Conservation (phyloP, 1,140 invertebrate species). For the Drosophila mojavensis region DNA sequence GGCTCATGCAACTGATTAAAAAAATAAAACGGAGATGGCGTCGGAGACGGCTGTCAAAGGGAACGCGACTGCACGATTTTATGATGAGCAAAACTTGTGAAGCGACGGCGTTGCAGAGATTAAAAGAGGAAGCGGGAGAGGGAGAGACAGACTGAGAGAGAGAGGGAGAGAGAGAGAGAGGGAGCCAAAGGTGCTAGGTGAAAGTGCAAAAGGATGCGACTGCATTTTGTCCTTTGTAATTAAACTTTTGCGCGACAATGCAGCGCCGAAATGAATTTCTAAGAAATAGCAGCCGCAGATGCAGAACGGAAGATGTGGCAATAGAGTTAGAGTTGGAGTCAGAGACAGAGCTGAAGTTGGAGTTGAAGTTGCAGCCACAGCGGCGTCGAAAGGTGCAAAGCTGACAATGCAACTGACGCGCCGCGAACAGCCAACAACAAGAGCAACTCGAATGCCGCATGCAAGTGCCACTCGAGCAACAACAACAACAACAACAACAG, state of each 20-base stretch:
- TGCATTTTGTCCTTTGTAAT: conserved; percentile 72
- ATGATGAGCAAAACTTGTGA: conserved; percentile 75
- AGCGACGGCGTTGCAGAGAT: conserved; percentile 63
- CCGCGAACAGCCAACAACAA: conserved; percentile 20
- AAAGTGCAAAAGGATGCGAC: not conserved
- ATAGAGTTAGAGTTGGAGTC: not conserved
- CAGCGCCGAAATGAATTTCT: conserved; percentile 57
- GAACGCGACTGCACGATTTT: conserved; percentile 54
- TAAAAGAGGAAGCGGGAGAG: conserved; percentile 61
- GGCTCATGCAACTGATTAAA: conserved; percentile 78
- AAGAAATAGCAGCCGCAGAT: conserved; percentile 39
- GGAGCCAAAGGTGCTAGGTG: not conserved
- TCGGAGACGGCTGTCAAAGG: conserved; percentile 60
- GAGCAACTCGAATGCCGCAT: conserved; percentile 4
- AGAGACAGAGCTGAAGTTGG: not conserved
- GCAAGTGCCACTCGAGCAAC: conserved; percentile 50
- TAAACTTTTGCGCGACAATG: conserved; percentile 66
- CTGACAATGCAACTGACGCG: conserved; percentile 51
- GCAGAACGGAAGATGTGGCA: not conserved
- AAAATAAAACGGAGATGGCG: conserved; percentile 21
- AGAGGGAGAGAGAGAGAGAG: not conserved
- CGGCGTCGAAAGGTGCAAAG: conserved; percentile 45
- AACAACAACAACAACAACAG: conserved; percentile 28
- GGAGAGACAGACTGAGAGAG: not conserved
- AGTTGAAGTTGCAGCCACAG: conserved; percentile 11